These are phyloP conservation scores for Zaprionus lineosus DNA, from an alignment of 2,888 invertebrate genomes.

Conservation along the genomic window DNA sequence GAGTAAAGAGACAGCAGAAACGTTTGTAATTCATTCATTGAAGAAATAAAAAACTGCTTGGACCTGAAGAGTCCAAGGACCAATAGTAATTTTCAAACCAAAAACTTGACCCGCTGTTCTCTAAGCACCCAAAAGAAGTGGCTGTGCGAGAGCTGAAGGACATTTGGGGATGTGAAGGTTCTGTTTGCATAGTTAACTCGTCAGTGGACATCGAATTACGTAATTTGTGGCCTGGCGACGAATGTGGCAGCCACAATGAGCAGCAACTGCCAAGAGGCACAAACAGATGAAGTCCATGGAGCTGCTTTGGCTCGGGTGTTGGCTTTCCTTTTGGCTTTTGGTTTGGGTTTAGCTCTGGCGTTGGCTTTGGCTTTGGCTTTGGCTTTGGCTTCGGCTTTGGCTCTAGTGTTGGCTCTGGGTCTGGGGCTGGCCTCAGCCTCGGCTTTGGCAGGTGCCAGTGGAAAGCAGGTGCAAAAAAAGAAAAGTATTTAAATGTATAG, in stretches of 20 bases:
- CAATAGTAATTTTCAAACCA: too few species aligned
- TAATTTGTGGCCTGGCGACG: conserved; percentile 47
- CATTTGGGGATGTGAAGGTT: too few species aligned
- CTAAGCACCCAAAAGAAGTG: too few species aligned
- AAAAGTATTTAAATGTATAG: conserved; percentile 43
- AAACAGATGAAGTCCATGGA: conserved; percentile 17
- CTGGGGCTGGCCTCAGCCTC: not conserved
- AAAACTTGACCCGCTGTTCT: too few species aligned
- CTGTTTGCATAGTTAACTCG: not conserved
- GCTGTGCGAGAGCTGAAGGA: too few species aligned
- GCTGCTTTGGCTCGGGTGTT: too few species aligned
- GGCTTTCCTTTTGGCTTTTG: conserved; percentile 22
- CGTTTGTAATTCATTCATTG: too few species aligned
- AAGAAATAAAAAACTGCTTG: too few species aligned
- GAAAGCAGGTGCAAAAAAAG: conserved; percentile 24
- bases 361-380: not conserved
- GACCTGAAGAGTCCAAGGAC: too few species aligned
- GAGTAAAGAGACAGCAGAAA: too few species aligned
- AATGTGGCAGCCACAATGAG: conserved; percentile 30
- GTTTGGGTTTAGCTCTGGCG: not conserved
- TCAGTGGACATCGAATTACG: conserved; percentile 48
- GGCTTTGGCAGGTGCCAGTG: conserved; percentile 32
- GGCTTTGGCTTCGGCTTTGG: too few species aligned
- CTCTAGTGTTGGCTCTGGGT: not conserved
- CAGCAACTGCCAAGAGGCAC: conserved; percentile 15